Conservation (phyloP, 2,797 vertebrate genomes). For the Clamator glandarius region DNA sequence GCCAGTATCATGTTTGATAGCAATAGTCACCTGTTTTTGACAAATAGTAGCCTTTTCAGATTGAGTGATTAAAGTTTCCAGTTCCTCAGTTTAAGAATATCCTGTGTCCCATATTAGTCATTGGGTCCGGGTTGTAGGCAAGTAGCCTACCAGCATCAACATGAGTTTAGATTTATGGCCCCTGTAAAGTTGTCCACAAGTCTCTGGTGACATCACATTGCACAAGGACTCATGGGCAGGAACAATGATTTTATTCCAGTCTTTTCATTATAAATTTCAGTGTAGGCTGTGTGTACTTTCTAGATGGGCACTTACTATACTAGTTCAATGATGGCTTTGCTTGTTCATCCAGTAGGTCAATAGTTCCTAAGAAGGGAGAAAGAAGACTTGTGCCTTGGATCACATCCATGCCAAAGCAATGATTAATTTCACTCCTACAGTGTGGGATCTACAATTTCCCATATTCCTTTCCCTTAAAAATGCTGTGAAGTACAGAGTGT, state of each 20-base stretch:
- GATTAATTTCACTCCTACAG: not conserved
- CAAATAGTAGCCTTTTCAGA: not conserved
- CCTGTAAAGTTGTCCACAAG: not conserved
- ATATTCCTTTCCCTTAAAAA: not conserved
- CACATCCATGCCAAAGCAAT: not conserved
- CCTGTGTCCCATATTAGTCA: not conserved
- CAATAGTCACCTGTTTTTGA: not conserved
- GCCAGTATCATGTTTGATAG: not conserved
- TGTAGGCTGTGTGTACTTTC: not conserved
- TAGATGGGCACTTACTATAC: not conserved
- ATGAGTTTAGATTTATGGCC: not conserved
- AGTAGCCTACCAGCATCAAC: not conserved
- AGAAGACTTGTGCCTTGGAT: not conserved
- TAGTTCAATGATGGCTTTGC: not conserved
- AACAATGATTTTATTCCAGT: not conserved
- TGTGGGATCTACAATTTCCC: not conserved
- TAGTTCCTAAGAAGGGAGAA: not conserved
- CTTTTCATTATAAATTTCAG: not conserved
- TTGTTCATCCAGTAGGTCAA: not conserved
- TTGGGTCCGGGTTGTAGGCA: not conserved
- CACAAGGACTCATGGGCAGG: not conserved
- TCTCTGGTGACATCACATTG: not conserved
- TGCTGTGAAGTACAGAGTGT: not conserved
- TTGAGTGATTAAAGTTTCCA: not conserved
- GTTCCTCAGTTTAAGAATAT: not conserved